Conservation (phyloP, 1,140 invertebrate genomes). For the Dendrolimus punctatus region DNA sequence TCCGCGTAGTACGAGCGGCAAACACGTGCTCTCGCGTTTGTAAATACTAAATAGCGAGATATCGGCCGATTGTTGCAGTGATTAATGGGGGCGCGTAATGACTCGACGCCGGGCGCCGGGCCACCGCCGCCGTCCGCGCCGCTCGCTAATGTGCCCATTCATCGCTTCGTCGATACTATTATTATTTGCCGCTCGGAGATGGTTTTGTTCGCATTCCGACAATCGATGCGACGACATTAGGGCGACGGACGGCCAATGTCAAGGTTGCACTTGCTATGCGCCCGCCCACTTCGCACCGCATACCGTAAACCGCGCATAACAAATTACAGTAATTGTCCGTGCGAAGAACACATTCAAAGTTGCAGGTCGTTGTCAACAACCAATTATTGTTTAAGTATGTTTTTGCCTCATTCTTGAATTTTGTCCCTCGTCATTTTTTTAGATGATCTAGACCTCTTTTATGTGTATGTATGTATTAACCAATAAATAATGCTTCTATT, state of each 20-base stretch:
- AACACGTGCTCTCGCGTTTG: conserved; percentile 69
- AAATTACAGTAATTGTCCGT: conserved; percentile 14
- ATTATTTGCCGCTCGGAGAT: conserved; percentile 56
- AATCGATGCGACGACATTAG: conserved; percentile 59
- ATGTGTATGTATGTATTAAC: too few relatives aligned
- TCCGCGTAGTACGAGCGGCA: conserved; percentile 62
- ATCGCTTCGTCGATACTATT: conserved; percentile 57
- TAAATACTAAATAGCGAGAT: conserved; percentile 59
- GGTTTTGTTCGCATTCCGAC: conserved; percentile 55
- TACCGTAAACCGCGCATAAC: conserved; percentile 35
- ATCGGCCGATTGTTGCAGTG: conserved; percentile 71
- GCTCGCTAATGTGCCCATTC: conserved; percentile 64
- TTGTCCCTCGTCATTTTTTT: too few relatives aligned
- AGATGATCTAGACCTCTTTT: too few relatives aligned
- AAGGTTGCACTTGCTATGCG: conserved; percentile 64
- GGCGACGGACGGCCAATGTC: conserved; percentile 49
- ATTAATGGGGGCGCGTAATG: conserved; percentile 69
- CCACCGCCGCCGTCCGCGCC: conserved; percentile 42
- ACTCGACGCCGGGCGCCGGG: conserved; percentile 39
- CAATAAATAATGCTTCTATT: too few relatives aligned
- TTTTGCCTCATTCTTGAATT: too few relatives aligned
- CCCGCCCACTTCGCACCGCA: conserved; percentile 20
- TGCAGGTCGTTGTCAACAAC: too few relatives aligned
- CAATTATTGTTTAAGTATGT: too few relatives aligned
- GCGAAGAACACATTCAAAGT: conserved; percentile 5